Evolutionary conservation across 1,140 invertebrate species (phyloP), one percentile per base, ranked within the genome.

Genomic region (Paramacrobiotus metropolitanus): DNA sequence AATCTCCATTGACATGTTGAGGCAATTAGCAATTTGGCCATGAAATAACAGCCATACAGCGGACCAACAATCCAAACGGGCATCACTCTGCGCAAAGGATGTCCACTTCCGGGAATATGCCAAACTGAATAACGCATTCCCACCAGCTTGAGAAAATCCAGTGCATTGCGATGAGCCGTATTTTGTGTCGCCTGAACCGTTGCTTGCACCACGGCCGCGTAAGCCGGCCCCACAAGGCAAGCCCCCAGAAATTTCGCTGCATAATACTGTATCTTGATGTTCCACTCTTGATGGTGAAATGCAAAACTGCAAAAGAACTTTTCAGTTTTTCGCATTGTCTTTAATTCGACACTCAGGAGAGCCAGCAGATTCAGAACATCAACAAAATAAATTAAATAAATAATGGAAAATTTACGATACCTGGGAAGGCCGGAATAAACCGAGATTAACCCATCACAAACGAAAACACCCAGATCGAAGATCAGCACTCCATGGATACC

Each of bases 221-320:
- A 55, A 15, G 28, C 28, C 48, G 48, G 48, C 4, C 15, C 48
- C 24, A 24, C 28, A 9, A 55, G 15, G 28, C 48, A 55, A 20
- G 48, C 48, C 15, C 4, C 48, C 15, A 55, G 15, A 24, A 15
- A 15, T 28, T 55, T 55, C 15, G 28, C 15, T 24, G 48, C 24
- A 24, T 55, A 55, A 55, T 20, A 28, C 48, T 55, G 15, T 20
- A 55, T 15, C 48, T 55, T 55, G 48, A 20, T 4, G 48, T 15
- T 55, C 15, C 15, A 55, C 28, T 55, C 48, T 28, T 55, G 48
- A 24, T 55, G 48, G 28, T 55, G 48, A 4, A 55, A 28, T 20
- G 48, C 48, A 24, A 20, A 55, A 28, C 48, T 55, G 48, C 24
- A 24, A 55, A 55, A 55, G 48, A 55, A 40, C 34, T 40, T n/a